Percentiles rank a stretch among this genome's conserved stretches.
phyloP scores from a whole-genome alignment of 2,113 vertebrate species.

The Chelonoidis abingdonii region DNA sequence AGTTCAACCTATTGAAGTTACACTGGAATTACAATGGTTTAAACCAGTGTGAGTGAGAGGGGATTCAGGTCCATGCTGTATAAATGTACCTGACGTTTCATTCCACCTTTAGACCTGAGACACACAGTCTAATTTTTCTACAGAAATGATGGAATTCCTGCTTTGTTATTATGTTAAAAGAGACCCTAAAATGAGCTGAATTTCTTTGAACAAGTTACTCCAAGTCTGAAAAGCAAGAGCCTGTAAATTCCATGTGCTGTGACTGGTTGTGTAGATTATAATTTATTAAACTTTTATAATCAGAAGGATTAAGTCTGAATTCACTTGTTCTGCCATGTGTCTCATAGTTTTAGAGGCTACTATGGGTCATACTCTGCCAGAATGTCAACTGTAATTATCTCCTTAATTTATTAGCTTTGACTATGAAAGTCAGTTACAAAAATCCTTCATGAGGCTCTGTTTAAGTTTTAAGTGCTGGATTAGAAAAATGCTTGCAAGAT shows the following conservation, averaged over 20 bases:
- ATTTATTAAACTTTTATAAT: conserved; percentile 54
- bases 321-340: conserved; percentile 32
- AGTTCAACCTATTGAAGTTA: background rate
- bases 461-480: conserved; percentile 2
- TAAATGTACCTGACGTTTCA: background rate
- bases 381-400: conserved; percentile 39
- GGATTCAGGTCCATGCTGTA: background rate
- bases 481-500: conserved; percentile 34
- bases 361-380: conserved; percentile 19
- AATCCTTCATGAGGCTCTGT: background rate
- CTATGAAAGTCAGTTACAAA: background rate
- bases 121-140: background rate
- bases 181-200: background rate
- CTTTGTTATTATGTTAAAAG: background rate
- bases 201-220: conserved; percentile 35
- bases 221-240: background rate
- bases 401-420: conserved; percentile 47
- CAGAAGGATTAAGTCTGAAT: conserved; percentile 43
- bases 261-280: conserved; percentile 26
- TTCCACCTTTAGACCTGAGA: background rate
- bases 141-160: background rate
- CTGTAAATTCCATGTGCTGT: conserved; percentile 3
- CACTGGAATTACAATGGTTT: background rate
- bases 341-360: conserved; percentile 16
- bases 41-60: background rate